A percentile compares a stretch with the other conserved stretches of the same genome.
Conservation (phyloP, 2,113 vertebrate species). For the Notarius lentiginosus region DNA sequence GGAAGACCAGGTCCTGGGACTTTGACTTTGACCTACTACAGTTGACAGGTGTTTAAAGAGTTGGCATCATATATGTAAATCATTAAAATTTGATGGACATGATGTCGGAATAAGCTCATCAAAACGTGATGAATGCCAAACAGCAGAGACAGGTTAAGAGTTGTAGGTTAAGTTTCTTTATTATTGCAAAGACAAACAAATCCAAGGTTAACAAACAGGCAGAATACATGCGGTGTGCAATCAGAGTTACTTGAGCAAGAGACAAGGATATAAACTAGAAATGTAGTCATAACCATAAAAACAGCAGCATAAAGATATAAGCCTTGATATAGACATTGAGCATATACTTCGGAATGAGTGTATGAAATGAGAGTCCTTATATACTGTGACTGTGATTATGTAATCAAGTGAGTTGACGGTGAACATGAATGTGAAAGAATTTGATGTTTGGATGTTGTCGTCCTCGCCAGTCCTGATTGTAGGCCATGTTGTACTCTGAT, state of each 20-base stretch:
- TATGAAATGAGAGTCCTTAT: background rate
- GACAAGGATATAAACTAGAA: background rate
- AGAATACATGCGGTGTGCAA: background rate
- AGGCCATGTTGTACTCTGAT: background rate
- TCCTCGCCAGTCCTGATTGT: background rate
- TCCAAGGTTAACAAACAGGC: background rate
- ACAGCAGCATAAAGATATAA: background rate
- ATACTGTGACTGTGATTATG: background rate
- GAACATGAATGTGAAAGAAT: too few species aligned
- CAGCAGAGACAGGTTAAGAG: too few species aligned
- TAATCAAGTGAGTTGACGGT: background rate
- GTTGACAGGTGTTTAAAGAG: background rate
- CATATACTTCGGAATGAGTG: too few species aligned
- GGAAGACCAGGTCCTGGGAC: too few species aligned
- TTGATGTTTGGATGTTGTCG: background rate
- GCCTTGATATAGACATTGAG: background rate
- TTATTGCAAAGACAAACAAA: background rate
- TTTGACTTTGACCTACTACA: too few species aligned
- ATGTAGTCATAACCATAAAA: background rate
- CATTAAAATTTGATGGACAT: too few species aligned
- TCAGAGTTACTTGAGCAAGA: background rate
- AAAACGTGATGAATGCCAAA: background rate
- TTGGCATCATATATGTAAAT: background rate
- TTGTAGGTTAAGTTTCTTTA: background rate
- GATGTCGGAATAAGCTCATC: too few species aligned